phyloP scores from a whole-genome alignment of 1,140 invertebrate species.

The Sarcophaga bullata region DNA sequence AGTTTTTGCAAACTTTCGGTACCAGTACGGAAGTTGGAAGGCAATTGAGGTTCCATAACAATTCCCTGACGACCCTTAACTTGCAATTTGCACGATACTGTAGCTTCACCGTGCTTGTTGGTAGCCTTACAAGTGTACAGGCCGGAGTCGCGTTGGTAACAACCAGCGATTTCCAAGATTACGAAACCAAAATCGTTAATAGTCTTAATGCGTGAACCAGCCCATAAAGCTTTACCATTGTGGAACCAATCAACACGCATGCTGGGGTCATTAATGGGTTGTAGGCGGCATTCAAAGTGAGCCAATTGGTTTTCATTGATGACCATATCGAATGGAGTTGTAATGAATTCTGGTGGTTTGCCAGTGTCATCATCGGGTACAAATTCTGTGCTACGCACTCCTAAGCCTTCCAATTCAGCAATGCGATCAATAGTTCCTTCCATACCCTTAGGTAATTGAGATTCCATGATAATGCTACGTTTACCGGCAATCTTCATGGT shows the following conservation, averaged over 20 bases:
- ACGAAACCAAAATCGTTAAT: conserved; percentile 95
- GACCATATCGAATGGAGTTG: conserved; percentile 83
- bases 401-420: conserved; percentile 89
- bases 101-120: conserved; percentile 90
- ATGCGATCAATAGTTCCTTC: conserved; percentile 93
- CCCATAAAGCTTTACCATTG: conserved; percentile 89
- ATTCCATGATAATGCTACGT: conserved; percentile 90
- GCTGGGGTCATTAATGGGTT: conserved; percentile 90
- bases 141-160: conserved; percentile 88
- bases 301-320: conserved; percentile 90
- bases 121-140: conserved; percentile 92
- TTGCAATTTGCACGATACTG: conserved; percentile 84
- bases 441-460: conserved; percentile 92
- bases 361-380: conserved; percentile 81
- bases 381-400: conserved; percentile 70
- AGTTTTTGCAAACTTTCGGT: conserved; percentile 90
- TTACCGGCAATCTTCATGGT: conserved; percentile 91
- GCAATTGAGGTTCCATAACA: conserved; percentile 89
- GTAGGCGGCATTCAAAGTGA: conserved; percentile 90
- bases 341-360: conserved; percentile 92
- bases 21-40: conserved; percentile 84
- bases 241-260: conserved; percentile 97
- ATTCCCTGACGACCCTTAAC: conserved; percentile 88
- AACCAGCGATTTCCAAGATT: conserved; percentile 88
- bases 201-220: conserved; percentile 88